Evolutionary conservation across 2,888 invertebrate species (phyloP), one percentile per base, ranked within the genome.

Genomic region (Seladonia tumulorum): DNA sequence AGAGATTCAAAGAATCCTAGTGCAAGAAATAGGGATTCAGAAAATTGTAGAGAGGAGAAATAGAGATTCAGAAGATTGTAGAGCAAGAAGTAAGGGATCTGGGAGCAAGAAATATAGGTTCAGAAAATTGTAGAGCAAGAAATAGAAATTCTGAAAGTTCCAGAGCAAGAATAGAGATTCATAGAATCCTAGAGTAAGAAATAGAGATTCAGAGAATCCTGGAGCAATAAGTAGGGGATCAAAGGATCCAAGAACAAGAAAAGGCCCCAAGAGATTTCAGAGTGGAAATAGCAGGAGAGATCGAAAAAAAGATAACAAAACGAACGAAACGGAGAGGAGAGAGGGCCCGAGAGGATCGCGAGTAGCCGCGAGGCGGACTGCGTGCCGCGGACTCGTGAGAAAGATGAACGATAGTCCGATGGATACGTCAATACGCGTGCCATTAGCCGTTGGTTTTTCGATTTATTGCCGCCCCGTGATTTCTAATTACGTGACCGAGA

Each of bases 381-480:
- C 79, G 83, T 75, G 72, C 81, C 49, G 85, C 87, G 76, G 85
- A 85, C 86, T 91, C 92, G 92, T 92, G 93, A 93, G 93, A 92
- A 93, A 93, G 92, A 92, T 92, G 92, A 91, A 92, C 92, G 93
- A 92, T 93, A 92, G 91, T 87, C 88, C 84, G 91, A 92, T 91
- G 92, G 90, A 90, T 90, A 90, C 90, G 88, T 92, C 91, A 88
- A 91, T 89, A 86, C 89, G 92, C 91, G 91, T 92, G 88, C 90
- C 87, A 90, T 93, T 90, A 90, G 89, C 87, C 88, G 89, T 90
- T 87, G 82, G 88, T 81, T 83, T 86, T 81, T 81, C 83, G 89
- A 93, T 93, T 93, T 93, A 93, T 93, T 87, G 87, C 83, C 82
- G 70, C 86, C 84, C 88, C 90, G 89, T 81, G 86, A 91, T 93